A percentile compares a stretch with the other conserved stretches of the same genome.
Evolutionary conservation across 2,888 invertebrate species (phyloP).

Genomic region (Dyspetes luteomarginatus): DNA sequence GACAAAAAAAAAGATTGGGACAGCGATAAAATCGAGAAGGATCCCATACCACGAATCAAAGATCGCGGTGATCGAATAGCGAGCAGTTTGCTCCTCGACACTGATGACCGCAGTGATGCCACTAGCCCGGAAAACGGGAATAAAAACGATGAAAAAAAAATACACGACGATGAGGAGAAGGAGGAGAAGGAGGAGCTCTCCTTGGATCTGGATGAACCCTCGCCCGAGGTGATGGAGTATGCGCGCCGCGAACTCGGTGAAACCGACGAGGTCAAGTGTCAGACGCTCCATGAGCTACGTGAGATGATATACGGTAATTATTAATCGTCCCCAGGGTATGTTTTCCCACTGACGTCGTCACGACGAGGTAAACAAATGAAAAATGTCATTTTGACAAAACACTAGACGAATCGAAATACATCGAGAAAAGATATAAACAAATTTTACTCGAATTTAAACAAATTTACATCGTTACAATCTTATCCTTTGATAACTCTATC

Average conservation of each 20-base stretch:
- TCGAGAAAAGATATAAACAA: background rate
- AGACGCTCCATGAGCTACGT: conserved; percentile 89
- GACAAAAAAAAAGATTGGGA: conserved; percentile 61
- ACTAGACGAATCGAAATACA: background rate
- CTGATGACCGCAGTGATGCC: conserved; percentile 59
- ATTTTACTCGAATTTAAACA: background rate
- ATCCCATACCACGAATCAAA: conserved; percentile 54
- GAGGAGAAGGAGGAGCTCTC: conserved; percentile 86
- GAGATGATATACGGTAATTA: conserved; percentile 89
- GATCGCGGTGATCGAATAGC: conserved; percentile 59
- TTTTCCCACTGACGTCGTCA: background rate
- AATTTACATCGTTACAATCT: background rate
- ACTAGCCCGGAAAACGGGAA: conserved; percentile 55
- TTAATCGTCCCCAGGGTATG: conserved; percentile 37
- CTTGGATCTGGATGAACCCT: conserved; percentile 88
- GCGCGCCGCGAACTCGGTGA: conserved; percentile 89
- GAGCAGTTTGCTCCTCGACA: conserved; percentile 53
- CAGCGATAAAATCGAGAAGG: conserved; percentile 27
- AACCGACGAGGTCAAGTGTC: conserved; percentile 88
- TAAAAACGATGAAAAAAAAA: conserved; percentile 33
- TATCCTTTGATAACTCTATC: background rate
- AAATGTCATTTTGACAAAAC: background rate
- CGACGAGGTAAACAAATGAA: background rate
- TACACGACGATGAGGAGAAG: conserved; percentile 65
- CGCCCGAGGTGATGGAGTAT: conserved; percentile 88